phyloP scores from a whole-genome alignment of 2,888 invertebrate genomes.

The Diaperis boleti region DNA sequence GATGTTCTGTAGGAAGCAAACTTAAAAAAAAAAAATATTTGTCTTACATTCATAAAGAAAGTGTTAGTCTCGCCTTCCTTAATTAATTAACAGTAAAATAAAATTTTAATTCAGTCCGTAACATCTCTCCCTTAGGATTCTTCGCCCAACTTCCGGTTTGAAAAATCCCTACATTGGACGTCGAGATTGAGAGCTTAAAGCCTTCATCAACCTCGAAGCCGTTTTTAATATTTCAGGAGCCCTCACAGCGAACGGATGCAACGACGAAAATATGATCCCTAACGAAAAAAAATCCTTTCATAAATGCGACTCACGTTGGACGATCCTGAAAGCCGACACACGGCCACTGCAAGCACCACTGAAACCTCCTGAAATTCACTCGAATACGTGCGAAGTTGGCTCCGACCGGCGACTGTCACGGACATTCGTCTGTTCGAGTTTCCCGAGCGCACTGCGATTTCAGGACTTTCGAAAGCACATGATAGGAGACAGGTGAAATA shows the following conservation, averaged over 20 bases:
- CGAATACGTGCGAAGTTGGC: slow-evolving; percentile 4
- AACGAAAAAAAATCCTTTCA: background rate
- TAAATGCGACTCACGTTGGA: slow-evolving; percentile 6
- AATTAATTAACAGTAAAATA: too few species aligned
- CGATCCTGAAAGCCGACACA: background rate
- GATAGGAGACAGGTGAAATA: slow-evolving; percentile 57
- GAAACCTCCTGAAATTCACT: slow-evolving; percentile 25
- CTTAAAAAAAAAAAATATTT: too few species aligned
- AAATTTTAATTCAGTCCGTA: too few species aligned
- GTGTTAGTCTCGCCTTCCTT: too few species aligned
- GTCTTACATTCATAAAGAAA: too few species aligned
- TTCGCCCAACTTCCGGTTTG: too few species aligned
- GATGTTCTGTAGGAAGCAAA: too few species aligned
- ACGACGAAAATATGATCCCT: background rate
- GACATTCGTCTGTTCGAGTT: slow-evolving; percentile 36
- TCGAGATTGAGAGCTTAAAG: background rate
- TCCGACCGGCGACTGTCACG: slow-evolving; percentile 28
- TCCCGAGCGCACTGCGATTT: slow-evolving; percentile 55
- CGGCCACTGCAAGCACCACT: slow-evolving; percentile 20
- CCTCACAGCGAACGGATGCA: background rate
- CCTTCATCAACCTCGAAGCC: background rate
- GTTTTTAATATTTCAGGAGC: background rate
- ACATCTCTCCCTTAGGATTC: too few species aligned
- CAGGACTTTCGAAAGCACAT: slow-evolving; percentile 53
- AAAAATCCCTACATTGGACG: too few species aligned